Percentiles rank a stretch among this genome's conserved stretches.
Evolutionary conservation across 2,888 invertebrate genomes (phyloP).

Genomic region (Leptodirus hochenwartii): DNA sequence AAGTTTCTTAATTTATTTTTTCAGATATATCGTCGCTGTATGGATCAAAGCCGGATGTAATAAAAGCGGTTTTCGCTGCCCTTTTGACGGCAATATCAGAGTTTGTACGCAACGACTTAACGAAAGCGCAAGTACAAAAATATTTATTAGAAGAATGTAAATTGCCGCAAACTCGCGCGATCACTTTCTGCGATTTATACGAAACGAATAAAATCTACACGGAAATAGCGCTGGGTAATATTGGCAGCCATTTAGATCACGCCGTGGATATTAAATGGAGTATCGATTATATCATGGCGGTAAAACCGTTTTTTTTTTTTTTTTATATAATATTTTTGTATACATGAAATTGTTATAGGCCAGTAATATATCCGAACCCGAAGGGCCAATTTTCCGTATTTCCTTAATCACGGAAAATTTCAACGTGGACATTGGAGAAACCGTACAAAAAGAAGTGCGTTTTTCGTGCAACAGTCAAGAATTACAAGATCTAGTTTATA

Average conservation of each 20-base stretch:
- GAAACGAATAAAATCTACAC: conserved; percentile 18
- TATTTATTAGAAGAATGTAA: conserved; percentile 19
- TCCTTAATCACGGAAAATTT: conserved; percentile 20
- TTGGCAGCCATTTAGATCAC: conserved; percentile 29
- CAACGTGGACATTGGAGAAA: conserved; percentile 25
- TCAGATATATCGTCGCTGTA: conserved; percentile 18
- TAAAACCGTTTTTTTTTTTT: conserved; percentile 11
- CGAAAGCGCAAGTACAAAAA: conserved; percentile 15
- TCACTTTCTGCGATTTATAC: conserved; percentile 18
- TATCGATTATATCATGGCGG: conserved; percentile 31
- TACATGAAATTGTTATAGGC: conserved; percentile 17
- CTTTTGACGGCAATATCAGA: conserved; percentile 20
- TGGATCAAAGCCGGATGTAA: conserved; percentile 22
- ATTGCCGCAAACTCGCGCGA: conserved; percentile 15
- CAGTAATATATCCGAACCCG: conserved; percentile 19
- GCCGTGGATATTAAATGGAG: conserved; percentile 41
- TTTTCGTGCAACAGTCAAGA: conserved; percentile 45
- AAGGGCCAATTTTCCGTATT: conserved; percentile 24
- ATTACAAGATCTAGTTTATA: conserved; percentile 45
- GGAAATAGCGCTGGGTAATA: conserved; percentile 20
- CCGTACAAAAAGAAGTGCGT: conserved; percentile 28
- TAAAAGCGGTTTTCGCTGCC: conserved; percentile 21
- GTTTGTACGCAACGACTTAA: conserved; percentile 18
- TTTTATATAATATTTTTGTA: conserved; percentile 8
- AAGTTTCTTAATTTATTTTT: conserved; percentile 12